phyloP scores from a whole-genome alignment of 2,113 vertebrate genomes.

The Martes martes region DNA sequence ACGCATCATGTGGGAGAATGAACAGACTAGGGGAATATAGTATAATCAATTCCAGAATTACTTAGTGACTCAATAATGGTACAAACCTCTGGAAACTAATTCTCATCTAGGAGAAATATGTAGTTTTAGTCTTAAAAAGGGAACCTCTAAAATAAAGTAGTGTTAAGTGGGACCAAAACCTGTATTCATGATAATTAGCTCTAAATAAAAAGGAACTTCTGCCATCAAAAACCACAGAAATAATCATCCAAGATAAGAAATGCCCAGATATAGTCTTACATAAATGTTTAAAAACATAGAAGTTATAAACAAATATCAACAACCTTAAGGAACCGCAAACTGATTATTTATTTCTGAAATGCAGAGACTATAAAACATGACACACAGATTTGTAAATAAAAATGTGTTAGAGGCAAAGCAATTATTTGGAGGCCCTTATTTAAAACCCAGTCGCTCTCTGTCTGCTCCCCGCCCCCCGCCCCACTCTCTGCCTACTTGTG shows the following conservation, averaged over 20 bases:
- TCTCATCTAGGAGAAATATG: not conserved
- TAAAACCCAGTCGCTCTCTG: not conserved
- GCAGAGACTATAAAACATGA: not conserved
- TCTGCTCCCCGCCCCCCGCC: no score
- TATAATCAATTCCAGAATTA: not conserved
- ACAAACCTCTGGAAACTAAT: not conserved
- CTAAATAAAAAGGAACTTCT: conserved; percentile 11
- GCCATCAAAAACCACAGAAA: not conserved
- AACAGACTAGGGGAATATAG: not conserved
- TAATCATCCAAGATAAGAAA: conserved; percentile 12
- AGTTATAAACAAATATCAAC: not conserved
- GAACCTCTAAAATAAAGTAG: not conserved
- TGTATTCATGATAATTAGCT: not conserved
- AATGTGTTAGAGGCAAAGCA: not conserved
- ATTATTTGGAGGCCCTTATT: not conserved
- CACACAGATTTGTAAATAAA: not conserved
- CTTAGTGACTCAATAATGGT: not conserved
- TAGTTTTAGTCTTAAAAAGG: not conserved
- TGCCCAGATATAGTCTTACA: not conserved
- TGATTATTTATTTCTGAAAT: not conserved
- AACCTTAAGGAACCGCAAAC: not conserved
- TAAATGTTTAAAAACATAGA: conserved; percentile 22
- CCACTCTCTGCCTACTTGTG: no score
- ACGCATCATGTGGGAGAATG: not conserved
- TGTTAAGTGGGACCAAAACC: not conserved